Percentiles rank a stretch among this genome's conserved stretches.
Conservation (phyloP, 2,797 vertebrate genomes). For the Cossypha heuglini region DNA sequence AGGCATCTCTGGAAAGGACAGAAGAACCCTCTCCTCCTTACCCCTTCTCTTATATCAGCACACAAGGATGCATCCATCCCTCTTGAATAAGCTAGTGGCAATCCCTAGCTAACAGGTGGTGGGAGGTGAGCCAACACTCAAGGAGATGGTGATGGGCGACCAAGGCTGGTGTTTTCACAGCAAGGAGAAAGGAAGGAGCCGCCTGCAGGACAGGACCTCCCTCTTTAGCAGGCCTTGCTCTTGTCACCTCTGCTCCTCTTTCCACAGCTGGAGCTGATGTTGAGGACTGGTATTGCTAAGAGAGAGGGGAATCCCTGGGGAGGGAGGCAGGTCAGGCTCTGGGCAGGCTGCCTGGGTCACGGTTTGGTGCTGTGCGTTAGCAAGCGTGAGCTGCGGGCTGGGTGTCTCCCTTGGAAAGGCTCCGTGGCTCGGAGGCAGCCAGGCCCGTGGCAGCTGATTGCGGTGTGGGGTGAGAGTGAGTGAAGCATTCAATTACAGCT, state of each 20-base stretch:
- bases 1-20: background rate
- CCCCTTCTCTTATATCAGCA: background rate
- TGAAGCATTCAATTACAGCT: conserved; percentile 71
- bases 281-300: conserved; percentile 24
- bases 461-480: conserved; percentile 56
- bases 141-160: background rate
- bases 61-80: background rate
- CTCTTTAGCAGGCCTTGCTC: background rate
- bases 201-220: background rate
- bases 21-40: background rate
- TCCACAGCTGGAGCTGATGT: background rate
- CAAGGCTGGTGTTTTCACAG: background rate
- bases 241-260: background rate
- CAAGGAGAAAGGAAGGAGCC: background rate
- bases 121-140: background rate
- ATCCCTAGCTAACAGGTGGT: background rate
- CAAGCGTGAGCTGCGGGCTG: conserved; percentile 37
- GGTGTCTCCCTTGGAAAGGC: conserved; percentile 18
- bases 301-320: background rate
- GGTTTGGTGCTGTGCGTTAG: conserved; percentile 32
- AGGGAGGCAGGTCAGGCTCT: background rate
- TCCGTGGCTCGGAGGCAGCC: conserved; percentile 43
- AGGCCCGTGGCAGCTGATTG: conserved; percentile 17
- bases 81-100: background rate
- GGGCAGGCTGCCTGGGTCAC: conserved; percentile 21